Evolutionary conservation across 2,113 vertebrate species (phyloP).

Genomic region (Sprattus sprattus): DNA sequence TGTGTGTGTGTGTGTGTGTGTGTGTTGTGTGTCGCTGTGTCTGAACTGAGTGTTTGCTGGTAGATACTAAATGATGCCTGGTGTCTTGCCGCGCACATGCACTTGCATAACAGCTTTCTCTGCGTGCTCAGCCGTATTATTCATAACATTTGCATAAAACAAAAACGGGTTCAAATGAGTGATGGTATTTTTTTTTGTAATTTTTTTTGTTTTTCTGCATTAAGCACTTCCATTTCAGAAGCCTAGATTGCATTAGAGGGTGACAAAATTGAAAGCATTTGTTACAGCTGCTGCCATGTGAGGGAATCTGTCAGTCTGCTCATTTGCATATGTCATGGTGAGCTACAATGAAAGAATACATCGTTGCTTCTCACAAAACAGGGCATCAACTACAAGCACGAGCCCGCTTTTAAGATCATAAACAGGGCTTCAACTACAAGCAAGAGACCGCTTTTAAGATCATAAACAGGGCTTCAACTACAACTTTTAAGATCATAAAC

Average conservation of each 20-base stretch:
- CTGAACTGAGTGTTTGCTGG: neutral
- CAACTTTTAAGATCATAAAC: no score
- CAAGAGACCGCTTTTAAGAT: no score
- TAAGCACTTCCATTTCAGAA: neutral
- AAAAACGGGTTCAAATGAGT: neutral
- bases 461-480: no score
- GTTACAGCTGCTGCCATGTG: neutral
- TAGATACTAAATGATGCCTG: neutral
- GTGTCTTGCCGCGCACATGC: neutral
- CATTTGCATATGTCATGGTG: neutral
- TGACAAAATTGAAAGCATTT: neutral
- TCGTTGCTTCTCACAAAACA: neutral
- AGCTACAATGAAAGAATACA: neutral
- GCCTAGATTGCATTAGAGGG: neutral
- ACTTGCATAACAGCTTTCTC: neutral
- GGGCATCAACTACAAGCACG: no score
- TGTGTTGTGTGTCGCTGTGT: neutral
- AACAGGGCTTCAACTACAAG: neutral
- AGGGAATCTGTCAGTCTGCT: neutral
- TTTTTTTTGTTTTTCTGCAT: neutral
- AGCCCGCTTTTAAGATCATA: no score
- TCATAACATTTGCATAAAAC: slow-evolving; percentile 6
- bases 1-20: no score
- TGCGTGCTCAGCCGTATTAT: neutral
- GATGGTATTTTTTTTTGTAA: neutral